Evolutionary conservation across 2,888 invertebrate species (phyloP), one percentile per base, ranked within the genome.

Genomic region (Coenonympha arcania): DNA sequence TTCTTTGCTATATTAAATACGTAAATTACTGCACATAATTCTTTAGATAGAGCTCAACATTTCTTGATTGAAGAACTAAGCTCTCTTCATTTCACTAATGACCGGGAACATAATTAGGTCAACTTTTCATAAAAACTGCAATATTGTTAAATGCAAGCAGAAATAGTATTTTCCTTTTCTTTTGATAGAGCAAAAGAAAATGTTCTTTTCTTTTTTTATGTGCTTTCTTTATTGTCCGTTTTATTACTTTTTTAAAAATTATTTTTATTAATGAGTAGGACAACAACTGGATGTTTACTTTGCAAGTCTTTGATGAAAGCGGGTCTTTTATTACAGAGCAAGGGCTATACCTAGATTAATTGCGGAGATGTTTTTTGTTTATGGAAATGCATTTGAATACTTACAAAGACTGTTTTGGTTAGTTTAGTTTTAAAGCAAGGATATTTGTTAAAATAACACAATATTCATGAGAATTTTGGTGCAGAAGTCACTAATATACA

Each of bases 21-120:
- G n/a, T n/a, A n/a, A n/a, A n/a, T n/a, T n/a, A n/a, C n/a, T 8
- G 16, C 6, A 33, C 16, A 16, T 9, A 8, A 33, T 33, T 33
- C 16, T 16, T 8, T 16, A 31, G 9, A 36, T 36, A 20, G 6
- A 36, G 20, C 6, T 19, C 19, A n/a, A n/a, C 19, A 36, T 20
- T 9, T 34, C 22, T 15, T 24, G 13, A 24, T 39, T 22, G 22
- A 22, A 15, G 15, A 9, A 4, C 15, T 24, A 39, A 39, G 15
- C 15, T 24, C 9, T 22, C 24, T 39, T 39, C 39, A 39, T 24
- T 24, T 24, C 15, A 9, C 24, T 37, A 39, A 39, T 39, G 15
- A 22, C 39, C 4, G 39, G 15, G 15, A 15, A 39, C 22, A n/a
- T 39, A 39, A 39, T 39, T 39, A 39, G 39, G 39, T 39, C 24